Evolutionary conservation across 2,113 vertebrate genomes (phyloP), one percentile per base, ranked within the genome.

Genomic region (Coregonus clupeaformis): DNA sequence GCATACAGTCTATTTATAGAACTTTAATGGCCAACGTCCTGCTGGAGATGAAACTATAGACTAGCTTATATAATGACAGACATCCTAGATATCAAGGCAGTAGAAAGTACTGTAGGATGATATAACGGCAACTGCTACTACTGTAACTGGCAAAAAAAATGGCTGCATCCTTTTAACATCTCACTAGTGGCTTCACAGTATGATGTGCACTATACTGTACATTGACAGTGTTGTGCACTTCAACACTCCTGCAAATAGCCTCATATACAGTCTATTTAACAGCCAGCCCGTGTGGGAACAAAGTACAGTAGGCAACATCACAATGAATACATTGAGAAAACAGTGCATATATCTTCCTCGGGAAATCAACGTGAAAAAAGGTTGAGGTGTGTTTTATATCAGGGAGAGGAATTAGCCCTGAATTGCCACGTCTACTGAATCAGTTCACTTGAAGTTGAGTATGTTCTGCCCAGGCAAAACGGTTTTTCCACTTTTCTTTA

Each of bases 1-100:
- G 75, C 82, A 80, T 78, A 86, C 66, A 64, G 73, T 71, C 69
- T 90, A 92, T 91, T 88, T 87, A 81, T 89, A 87, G 85, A 75
- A 24, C 29, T 52, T 69, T 52, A 42, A 68, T 59, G 74, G 71
- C 72, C 73, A 87, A 84, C 73, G 73, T 79, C 70, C 47, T 47
- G 79, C 78, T 74, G 76, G 80, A 79, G 16, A 68, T 82, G 75
- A 78, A 84, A 82, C 75, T 18, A 45, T 36, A 73, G 63, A 74
- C 63, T 52, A 62, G 20, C 18, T n/a, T 7, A 11, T 22, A 60
- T 73, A 75, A 85, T 83, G 75, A 80, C 85, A 79, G 86, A 70
- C 70, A 72, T 73, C 77, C 79, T 47, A 65, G 20, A 70, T 77
- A 45, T 82, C 72, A 24, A 32, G n/a, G 1, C 9, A 60, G 27